Conservation (phyloP, 2,113 vertebrate genomes). For the Leucoraja erinaceus region DNA sequence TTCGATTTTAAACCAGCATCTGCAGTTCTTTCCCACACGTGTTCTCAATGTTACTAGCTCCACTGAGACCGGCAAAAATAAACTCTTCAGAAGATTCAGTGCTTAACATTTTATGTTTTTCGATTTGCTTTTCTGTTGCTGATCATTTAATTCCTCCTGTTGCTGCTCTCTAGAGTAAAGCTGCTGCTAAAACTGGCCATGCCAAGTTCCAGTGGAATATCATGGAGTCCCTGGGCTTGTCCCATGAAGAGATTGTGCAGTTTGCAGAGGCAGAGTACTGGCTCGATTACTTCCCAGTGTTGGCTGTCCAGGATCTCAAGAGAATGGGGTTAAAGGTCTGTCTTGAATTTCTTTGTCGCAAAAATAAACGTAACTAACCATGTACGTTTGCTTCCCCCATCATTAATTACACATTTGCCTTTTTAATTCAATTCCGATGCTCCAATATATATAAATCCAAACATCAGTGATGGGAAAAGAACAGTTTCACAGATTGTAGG, state of each 20-base stretch:
- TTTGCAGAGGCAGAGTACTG: constrained; percentile 90
- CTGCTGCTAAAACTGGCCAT: constrained; percentile 75
- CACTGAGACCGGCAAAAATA: neutral
- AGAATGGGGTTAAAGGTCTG: constrained; percentile 87
- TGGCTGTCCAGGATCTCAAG: constrained; percentile 83
- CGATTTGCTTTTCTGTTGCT: neutral
- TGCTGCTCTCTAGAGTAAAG: constrained; percentile 75
- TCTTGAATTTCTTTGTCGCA: neutral
- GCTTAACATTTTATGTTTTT: neutral
- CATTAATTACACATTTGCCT: neutral
- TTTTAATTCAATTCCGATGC: neutral
- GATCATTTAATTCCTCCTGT: constrained; percentile 24
- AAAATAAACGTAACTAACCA: neutral
- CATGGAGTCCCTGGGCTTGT: constrained; percentile 85
- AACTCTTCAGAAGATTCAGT: neutral
- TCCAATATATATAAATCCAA: neutral
- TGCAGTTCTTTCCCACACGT: too few relatives aligned
- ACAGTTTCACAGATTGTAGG: neutral
- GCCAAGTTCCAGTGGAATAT: constrained; percentile 90
- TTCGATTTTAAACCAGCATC: too few relatives aligned
- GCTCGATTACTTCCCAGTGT: constrained; percentile 89
- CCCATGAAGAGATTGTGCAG: constrained; percentile 70
- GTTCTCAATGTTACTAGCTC: neutral
- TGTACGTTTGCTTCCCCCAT: neutral
- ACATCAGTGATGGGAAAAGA: neutral